phyloP scores from a whole-genome alignment of 2,113 vertebrate species.

The Taxidea taxus region DNA sequence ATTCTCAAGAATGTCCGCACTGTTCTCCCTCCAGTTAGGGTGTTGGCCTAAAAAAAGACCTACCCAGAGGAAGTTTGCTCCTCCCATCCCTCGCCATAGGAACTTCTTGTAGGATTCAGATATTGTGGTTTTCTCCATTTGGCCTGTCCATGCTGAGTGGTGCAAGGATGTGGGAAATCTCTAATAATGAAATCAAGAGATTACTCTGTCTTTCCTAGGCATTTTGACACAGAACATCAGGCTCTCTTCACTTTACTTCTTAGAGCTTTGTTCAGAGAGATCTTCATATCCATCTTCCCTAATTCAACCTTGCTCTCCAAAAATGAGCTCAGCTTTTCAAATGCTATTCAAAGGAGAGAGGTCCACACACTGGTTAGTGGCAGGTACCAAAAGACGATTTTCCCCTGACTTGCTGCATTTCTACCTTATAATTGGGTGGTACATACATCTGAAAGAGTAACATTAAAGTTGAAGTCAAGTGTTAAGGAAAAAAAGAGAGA shows the following conservation, averaged over 20 bases:
- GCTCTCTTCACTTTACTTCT: not conserved
- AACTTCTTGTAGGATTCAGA: not conserved
- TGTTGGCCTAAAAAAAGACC: not conserved
- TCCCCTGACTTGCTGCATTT: not conserved
- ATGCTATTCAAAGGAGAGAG: not conserved
- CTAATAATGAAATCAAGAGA: not conserved
- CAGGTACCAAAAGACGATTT: not conserved
- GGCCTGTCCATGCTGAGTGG: not conserved
- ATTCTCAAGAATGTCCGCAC: not conserved
- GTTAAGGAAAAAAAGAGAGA: not conserved
- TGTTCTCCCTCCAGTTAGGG: not conserved
- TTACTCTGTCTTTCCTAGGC: not conserved
- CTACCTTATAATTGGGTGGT: not conserved
- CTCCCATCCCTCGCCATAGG: not conserved
- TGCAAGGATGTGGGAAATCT: not conserved
- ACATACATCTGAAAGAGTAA: not conserved
- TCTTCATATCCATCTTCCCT: not conserved
- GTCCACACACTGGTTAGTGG: not conserved
- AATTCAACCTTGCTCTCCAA: not conserved
- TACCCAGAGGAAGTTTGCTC: not conserved
- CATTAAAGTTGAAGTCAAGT: not conserved
- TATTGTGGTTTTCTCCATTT: not conserved
- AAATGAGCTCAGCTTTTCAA: not conserved
- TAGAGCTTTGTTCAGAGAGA: not conserved
- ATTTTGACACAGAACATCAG: not conserved